Percentiles rank a stretch among this genome's conserved stretches.
Evolutionary conservation across 2,888 invertebrate species (phyloP).

Genomic region (Conomelus anceps): DNA sequence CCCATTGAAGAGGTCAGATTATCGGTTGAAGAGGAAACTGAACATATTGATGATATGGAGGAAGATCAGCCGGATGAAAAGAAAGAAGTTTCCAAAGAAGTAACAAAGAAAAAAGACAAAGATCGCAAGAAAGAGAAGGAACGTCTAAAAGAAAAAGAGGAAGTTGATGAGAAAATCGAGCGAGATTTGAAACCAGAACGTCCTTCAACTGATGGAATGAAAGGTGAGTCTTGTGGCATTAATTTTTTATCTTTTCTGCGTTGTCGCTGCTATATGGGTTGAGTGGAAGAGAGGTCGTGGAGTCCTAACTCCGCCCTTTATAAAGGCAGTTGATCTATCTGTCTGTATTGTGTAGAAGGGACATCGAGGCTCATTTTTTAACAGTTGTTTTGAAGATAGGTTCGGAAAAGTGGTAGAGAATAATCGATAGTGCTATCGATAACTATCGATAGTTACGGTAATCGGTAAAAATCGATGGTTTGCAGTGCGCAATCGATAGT

Average conservation of each 20-base stretch:
- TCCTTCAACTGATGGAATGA: neutral
- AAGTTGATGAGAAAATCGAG: constrained; percentile 16
- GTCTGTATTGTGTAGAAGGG: too few relatives aligned
- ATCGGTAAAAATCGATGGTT: too few relatives aligned
- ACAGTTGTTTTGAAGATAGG: too few relatives aligned
- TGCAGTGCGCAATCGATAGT: too few relatives aligned
- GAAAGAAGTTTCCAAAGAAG: constrained; percentile 20
- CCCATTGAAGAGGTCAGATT: constrained; percentile 44
- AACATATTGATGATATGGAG: constrained; percentile 37
- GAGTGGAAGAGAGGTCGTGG: too few relatives aligned
- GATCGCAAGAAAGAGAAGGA: constrained; percentile 11
- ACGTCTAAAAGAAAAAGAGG: constrained; percentile 16
- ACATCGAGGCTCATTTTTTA: too few relatives aligned
- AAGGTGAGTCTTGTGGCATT: neutral
- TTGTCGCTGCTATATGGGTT: neutral
- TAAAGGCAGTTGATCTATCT: too few relatives aligned
- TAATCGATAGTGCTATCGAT: too few relatives aligned
- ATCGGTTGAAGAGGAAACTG: constrained; percentile 43
- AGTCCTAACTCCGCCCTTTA: too few relatives aligned
- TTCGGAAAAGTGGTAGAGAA: too few relatives aligned
- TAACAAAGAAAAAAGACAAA: constrained; percentile 23
- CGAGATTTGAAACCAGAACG: constrained; percentile 21
- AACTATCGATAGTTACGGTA: too few relatives aligned
- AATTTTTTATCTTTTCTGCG: neutral
- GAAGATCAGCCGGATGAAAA: constrained; percentile 27